Base-by-base conservation (phyloP, 2,888 invertebrate species). In the Eupithecia vulgata region DNA sequence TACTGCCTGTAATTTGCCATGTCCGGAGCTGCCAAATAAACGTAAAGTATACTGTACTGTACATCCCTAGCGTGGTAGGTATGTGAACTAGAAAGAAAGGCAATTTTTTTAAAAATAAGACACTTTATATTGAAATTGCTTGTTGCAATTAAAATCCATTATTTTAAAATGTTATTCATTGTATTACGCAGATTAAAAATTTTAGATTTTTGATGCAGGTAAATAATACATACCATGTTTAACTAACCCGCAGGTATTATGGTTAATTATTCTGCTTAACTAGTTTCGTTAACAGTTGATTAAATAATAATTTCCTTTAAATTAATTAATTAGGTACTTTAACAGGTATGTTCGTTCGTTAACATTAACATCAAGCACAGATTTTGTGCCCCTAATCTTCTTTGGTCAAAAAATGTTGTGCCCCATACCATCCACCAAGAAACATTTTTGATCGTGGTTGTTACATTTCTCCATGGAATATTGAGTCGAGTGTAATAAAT, bases 21-120 rank as follows among this genome's bases (percentile, higher is more conserved):
- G 64, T 68, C 40, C n/a, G 48, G 40, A 45, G 17, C 73, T 67
- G 67, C 61, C 48, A 64, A 68, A 52, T 72, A 67, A 61, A 40
- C 57, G 34, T 40, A 15, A 67, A 34, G 15, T 68, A 40, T 34
- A 62, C 59, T 30, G 5, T 52, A 52, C n/a, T 30, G 15, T 62
- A 35, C 34, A 34, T 40, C 35, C 35, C 35, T 64, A 21, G 37
- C 37, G 40, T 13, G n/a, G 21, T 52, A 52, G 12, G 21, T 48
- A n/a, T 48, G 8, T 17, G 21, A 5, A 13, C 25, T n/a, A 45
- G 45, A 57, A 10, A 12, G 6, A 5, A 37, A 30, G n/a, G 5
- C 7, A 3, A 5, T 25, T 57, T 57, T 57, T 25, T 25, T 5
- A 57, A 57, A 57, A 57, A 13, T 57, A 25, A 5, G 25, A 25